Conservation (phyloP, 2,797 vertebrate genomes). For the Catamblyrhynchus diadema region DNA sequence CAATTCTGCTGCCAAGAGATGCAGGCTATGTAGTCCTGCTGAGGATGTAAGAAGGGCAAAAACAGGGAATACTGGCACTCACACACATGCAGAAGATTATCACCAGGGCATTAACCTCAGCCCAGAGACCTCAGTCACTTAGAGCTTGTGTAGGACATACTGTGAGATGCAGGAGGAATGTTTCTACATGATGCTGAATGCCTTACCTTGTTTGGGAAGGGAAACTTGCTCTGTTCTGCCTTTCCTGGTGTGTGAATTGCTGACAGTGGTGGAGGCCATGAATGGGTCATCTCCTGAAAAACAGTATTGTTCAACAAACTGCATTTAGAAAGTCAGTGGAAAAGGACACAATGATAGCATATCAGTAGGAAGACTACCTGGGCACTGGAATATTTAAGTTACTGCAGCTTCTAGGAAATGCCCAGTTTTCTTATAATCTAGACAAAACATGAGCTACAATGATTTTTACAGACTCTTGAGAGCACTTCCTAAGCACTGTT, state of each 20-base stretch:
- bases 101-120: not conserved
- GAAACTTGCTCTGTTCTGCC: conserved; percentile 83
- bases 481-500: not conserved
- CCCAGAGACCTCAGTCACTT: not conserved
- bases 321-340: conserved; percentile 10
- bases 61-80: not conserved
- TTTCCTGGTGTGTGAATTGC: conserved; percentile 86
- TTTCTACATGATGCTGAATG: not conserved
- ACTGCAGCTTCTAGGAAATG: not conserved
- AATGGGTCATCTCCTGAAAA: conserved; percentile 92
- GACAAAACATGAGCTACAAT: not conserved
- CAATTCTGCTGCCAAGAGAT: not conserved
- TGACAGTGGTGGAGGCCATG: conserved; percentile 82
- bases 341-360: not conserved
- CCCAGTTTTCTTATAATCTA: not conserved
- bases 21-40: not conserved
- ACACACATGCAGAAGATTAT: not conserved
- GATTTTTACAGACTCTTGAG: not conserved
- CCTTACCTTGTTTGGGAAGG: conserved; percentile 87
- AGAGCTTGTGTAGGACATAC: not conserved
- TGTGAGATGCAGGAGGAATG: not conserved
- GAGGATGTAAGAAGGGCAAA: not conserved
- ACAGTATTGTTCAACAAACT: conserved; percentile 10
- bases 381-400: not conserved
- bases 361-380: not conserved